Conservation (phyloP, 2,113 vertebrate species). For the Trachemys scripta region DNA sequence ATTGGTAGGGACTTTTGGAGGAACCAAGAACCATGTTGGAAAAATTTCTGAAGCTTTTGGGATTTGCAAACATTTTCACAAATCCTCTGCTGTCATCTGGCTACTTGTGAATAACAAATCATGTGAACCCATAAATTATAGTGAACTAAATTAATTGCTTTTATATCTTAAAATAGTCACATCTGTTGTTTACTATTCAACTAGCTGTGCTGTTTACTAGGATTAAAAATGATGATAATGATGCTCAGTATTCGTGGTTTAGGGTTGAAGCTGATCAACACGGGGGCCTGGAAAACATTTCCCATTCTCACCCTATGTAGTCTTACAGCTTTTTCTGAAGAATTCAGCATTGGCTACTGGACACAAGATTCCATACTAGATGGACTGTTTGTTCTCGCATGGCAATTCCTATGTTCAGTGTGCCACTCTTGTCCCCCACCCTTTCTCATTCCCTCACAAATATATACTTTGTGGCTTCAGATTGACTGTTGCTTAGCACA, state of each 20-base stretch:
- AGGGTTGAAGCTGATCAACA: not conserved
- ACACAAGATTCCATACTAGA: not conserved
- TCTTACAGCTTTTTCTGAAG: not conserved
- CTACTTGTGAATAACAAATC: not conserved
- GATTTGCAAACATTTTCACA: not conserved
- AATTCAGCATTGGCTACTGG: not conserved
- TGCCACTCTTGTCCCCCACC: not conserved
- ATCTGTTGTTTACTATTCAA: not conserved
- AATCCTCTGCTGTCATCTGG: not conserved
- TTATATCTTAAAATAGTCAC: not conserved
- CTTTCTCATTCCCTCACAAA: not conserved
- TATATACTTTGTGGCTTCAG: not conserved
- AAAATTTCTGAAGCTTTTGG: not conserved
- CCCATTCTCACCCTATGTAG: not conserved
- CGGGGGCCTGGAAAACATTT: not conserved
- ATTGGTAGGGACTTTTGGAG: not conserved
- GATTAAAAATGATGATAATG: not conserved
- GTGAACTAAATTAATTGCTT: not conserved
- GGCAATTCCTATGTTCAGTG: not conserved
- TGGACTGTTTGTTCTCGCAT: not conserved
- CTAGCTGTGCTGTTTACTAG: not conserved
- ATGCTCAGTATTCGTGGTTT: not conserved
- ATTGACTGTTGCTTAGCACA: not conserved
- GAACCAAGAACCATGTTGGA: not conserved
- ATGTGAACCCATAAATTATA: not conserved